Evolutionary conservation across 30 jellyfish, hydroid and myxozoan genomes (phyloP), one percentile per base, ranked within the genome.

Genomic region (Clytia hemisphaerica): DNA sequence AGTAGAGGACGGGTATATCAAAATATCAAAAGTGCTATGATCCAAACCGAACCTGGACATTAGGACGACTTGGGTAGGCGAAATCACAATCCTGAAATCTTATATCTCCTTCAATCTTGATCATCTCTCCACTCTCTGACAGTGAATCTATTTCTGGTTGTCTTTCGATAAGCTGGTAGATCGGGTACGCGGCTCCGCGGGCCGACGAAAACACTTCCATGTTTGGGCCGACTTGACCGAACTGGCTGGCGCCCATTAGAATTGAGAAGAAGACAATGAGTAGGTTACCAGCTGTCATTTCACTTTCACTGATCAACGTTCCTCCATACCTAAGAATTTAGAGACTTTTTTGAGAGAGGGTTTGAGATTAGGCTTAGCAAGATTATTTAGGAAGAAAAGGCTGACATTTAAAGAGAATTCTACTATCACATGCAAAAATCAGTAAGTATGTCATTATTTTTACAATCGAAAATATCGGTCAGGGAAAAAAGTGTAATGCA

Each of bases 211-310:
- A 40, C 6, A 93, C 95, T 58, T 84, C 95, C 64, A 84, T 64
- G 58, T 84, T 84, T 25, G 95, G 95, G 9, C 95, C 95, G 9
- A 83, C 80, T 27, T 84, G 95, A 4, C 95, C 95, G 28, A 76
- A 30, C 46, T 84, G 95, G 6, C 93, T 88, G 2, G 93, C 95
- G 10, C 95, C 95, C 19, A 77, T 64, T 89, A 84, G 68, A 42
- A 84, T 88, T 50, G 93, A 84, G 76, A 84, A 84, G 63, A 84
- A 84, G 4, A 84, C 95, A 35, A 84, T 85, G 42, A 84, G 79
- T 10, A 84, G 93, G 21, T 84, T 69, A 1, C 95, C 95, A 0
- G 93, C 95, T 22, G 62, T 38, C 26, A 84, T 61, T 18, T 77
- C 67, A 4, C 71, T 81, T n/a, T 77, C 93, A 3, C 73, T 76